Conservation (phyloP, 2,113 vertebrate species). For the Odobenus rosmarus region DNA sequence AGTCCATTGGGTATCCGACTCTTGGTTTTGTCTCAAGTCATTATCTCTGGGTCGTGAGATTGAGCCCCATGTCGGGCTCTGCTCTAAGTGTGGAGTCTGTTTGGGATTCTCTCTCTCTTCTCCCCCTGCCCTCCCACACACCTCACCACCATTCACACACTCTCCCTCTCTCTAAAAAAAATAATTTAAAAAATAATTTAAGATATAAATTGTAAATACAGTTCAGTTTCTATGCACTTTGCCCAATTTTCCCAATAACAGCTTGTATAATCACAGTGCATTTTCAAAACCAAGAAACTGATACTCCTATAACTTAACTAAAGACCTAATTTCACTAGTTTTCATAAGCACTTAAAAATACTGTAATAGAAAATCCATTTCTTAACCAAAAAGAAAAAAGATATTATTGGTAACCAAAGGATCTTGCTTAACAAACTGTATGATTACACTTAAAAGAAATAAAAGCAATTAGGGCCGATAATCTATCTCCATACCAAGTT, state of each 20-base stretch:
- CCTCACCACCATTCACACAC: not conserved
- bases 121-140: not conserved
- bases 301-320: not conserved
- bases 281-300: not conserved
- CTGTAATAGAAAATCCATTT: not conserved
- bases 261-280: not conserved
- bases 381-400: not conserved
- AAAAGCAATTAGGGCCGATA: not conserved
- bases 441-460: not conserved
- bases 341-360: slow-evolving; percentile 12
- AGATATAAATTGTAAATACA: not conserved
- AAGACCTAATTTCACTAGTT: not conserved
- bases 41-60: not conserved
- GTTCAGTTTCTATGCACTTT: not conserved
- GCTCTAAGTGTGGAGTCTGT: not conserved
- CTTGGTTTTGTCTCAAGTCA: not conserved
- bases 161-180: not conserved
- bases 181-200: not conserved
- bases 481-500: not conserved
- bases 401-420: not conserved
- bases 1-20: not conserved
- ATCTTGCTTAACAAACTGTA: not conserved
- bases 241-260: not conserved
- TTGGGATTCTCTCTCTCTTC: not conserved
- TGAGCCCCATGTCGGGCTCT: not conserved